Evolutionary conservation across 2,113 vertebrate species (phyloP), one percentile per base, ranked within the genome.

Genomic region (Tragelaphus strepsiceros): DNA sequence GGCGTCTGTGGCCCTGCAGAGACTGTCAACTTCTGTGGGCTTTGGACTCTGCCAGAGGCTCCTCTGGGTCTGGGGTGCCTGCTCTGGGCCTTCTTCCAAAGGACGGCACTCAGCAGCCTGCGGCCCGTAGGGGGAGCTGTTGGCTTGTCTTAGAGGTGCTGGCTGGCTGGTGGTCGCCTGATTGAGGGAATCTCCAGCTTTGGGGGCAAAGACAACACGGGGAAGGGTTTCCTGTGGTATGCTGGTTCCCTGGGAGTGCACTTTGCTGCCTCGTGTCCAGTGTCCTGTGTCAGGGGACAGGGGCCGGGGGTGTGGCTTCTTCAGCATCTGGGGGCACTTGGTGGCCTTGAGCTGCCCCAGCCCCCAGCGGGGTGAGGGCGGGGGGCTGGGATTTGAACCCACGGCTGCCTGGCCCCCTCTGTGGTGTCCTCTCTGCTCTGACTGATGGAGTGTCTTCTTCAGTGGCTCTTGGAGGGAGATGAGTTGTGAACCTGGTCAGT

Each of bases 401-500:
- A 13, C 21, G 61, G 90, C 19, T 17, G 1, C 12, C 2, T 14
- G 0, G 43, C 15, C 22, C 9, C 26, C 56, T 43, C n/a, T 51
- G 28, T 26, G 8, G 30, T 6, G 19, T 30, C 11, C 5, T 43
- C 15, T 71, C n/a, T 54, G 11, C 1, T n/a, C 10, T 24, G 84
- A 3, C 24, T 14, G 9, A 0, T n/a, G 54, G 39, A 15, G 16
- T 3, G 1, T 59, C 64, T 64, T 26, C 53, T 39, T 39, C 4
- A 30, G 43, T 77, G 82, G 53, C 15, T 39, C 54, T 78, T 43
- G 53, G 71, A 46, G 16, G 83, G 74, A 14, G 24, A 5, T 30
- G 21, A 59, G 54, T 54, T 10, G 7, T 2, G 9, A 2, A 0
- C 19, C 22, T 26, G 11, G 13, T 17, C 12, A 12, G 19, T 32